These are phyloP conservation scores for Lomographa bimaculata DNA, from an alignment of 2,888 invertebrate genomes.

Conservation along the genomic window DNA sequence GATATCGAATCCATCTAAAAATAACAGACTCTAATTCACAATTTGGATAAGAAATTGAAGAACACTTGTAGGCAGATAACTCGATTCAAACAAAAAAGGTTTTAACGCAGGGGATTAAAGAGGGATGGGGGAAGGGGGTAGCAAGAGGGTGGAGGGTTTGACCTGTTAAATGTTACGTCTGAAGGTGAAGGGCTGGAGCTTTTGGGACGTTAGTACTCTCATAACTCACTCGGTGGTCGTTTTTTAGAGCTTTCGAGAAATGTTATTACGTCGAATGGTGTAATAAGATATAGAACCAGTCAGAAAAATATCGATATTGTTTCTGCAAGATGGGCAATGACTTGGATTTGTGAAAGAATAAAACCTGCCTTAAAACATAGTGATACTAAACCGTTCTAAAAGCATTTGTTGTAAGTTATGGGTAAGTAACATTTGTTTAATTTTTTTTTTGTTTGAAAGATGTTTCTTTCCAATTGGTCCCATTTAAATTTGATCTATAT, in stretches of 20 bases:
- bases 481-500: too few species aligned
- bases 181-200: constrained; percentile 28
- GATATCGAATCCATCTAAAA: constrained; percentile 4
- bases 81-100: constrained; percentile 25
- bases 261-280: constrained; percentile 16
- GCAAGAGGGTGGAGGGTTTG: constrained; percentile 22
- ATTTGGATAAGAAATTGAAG: constrained; percentile 22
- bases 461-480: too few species aligned
- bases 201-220: constrained; percentile 21
- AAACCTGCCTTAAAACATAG: too few species aligned
- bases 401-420: too few species aligned
- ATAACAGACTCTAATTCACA: constrained; percentile 10
- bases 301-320: constrained; percentile 8
- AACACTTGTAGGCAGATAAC: constrained; percentile 22
- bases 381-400: too few species aligned
- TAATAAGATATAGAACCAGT: constrained; percentile 10
- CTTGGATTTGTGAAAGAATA: too few species aligned
- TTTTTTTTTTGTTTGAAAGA: too few species aligned
- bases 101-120: constrained; percentile 12
- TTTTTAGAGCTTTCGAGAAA: constrained; percentile 17
- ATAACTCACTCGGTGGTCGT: constrained; percentile 21
- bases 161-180: constrained; percentile 35
- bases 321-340: background rate
- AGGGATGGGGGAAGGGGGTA: constrained; percentile 3
- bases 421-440: too few species aligned